Base-by-base conservation (phyloP, 2,113 vertebrate species). In the Cepphus grylle region DNA sequence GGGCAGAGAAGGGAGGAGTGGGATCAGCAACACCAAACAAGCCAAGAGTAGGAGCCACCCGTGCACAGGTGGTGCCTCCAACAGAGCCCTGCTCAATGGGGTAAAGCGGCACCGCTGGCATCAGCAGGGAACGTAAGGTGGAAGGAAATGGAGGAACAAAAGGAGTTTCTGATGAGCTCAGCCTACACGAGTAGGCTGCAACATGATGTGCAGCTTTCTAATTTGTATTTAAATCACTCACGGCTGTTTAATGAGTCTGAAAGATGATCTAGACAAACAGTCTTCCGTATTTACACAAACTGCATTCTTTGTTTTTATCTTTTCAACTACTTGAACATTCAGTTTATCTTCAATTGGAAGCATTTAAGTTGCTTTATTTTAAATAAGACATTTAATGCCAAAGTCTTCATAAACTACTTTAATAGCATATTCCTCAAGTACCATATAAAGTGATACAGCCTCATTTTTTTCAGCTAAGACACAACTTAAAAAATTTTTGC, bases 151-250 rank as follows among this genome's bases (percentile, higher is more conserved):
- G 88, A 89, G 61, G 49, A 90, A 93, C 43, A 92, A 94, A 93
- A 96, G 85, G 67, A 88, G 74, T 26, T 92, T 74, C 79, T 93
- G 92, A 92, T 91, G 83, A 92, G 95, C 76, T 96, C 85, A 93
- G 86, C 88, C 85, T 92, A 84, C 52, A 91, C 9, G 73, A 95
- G 90, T 86, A 88, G 83, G 91, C 88, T 96, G 91, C 63, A 91
- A 86, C 70, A 94, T 4, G 67, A 96, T 88, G 88, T 76, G 86
- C 92, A 95, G 96, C 83, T 90, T 96, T 77, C 91, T 84, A 89
- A 95, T 95, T 91, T 92, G 66, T 92, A 87, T 94, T 94, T 91
- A 87, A 86, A 94, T 90, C 93, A 95, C 79, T 97, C 91, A 93
- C 0, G 9, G 67, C 81, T 96, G 71, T 90, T 96, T 96, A 94